Evolutionary conservation across 1,140 invertebrate genomes (phyloP).

Genomic region (Aporrectodea caliginosa): DNA sequence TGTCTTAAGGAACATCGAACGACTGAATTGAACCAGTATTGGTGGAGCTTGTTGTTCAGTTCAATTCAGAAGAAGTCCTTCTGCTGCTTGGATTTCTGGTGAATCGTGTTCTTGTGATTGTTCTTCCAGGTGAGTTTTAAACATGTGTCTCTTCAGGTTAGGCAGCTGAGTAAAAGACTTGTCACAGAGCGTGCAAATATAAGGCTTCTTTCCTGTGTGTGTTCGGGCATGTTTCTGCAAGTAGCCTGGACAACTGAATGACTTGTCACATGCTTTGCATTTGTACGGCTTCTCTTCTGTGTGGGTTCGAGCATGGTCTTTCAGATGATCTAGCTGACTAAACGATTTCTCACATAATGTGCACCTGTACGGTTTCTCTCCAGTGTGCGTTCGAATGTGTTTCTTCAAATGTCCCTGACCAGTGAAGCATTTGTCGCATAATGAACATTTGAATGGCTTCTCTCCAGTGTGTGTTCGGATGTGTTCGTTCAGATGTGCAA

Average conservation of each 20-base stretch:
- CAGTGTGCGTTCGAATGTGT: constrained; percentile 98
- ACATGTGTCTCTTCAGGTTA: constrained; percentile 70
- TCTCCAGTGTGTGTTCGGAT: constrained; percentile 67
- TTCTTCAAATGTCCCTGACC: constrained; percentile 96
- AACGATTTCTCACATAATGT: constrained; percentile 89
- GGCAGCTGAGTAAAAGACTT: constrained; percentile 82
- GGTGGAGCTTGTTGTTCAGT: too few relatives aligned
- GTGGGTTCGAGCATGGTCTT: constrained; percentile 97
- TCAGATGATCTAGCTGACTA: constrained; percentile 91
- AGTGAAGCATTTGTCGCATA: constrained; percentile 96
- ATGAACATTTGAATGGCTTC: constrained; percentile 86
- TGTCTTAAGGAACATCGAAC: too few relatives aligned
- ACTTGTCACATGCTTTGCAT: constrained; percentile 89
- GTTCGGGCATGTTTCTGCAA: background rate
- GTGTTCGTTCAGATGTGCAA: constrained; percentile 59
- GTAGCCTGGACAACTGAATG: constrained; percentile 61
- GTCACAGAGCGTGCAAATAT: constrained; percentile 72
- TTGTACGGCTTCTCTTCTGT: constrained; percentile 92
- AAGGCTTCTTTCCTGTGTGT: constrained; percentile 65
- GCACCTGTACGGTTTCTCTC: constrained; percentile 92
- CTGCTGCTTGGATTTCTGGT: too few relatives aligned
- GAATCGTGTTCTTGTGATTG: too few relatives aligned
- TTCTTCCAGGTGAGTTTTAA: constrained; percentile 67
- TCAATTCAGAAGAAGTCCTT: too few relatives aligned
- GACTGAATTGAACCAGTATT: too few relatives aligned